Evolutionary conservation across 2,888 invertebrate genomes (phyloP), one percentile per base, ranked within the genome.

Genomic region (Uloborus plumipes): DNA sequence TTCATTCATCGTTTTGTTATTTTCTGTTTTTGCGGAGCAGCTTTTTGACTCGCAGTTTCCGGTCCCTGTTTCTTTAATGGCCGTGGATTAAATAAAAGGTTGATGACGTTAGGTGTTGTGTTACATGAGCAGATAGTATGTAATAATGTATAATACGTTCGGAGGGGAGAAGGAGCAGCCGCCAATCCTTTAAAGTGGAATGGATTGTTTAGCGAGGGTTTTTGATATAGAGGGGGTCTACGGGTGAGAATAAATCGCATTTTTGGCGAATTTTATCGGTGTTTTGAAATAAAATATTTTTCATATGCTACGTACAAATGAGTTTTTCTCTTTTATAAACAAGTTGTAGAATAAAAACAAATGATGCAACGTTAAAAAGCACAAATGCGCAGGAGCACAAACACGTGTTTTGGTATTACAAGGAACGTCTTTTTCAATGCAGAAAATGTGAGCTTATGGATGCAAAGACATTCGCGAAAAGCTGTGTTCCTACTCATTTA

Each of bases 61-160:
- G 31, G 47, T 61, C 77, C 64, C 62, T 39, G 66, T 18, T 26
- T 39, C 67, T 79, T 79, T 79, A 79, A 79, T 79, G 79, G 79
- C 72, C 53, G 62, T 22, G 73, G 72, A 72, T 79, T 79, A 79
- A 79, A 79, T 79, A 79, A 79, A 73, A 79, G 79, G 79, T 73
- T 79, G 79, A 72, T 79, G 73, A 72, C 73, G 72, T 72, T 61
- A 61, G 67, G 79, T 79, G 79, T 79, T 61, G 51, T 16, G 73
- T 79, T 79, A 79, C 79, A 73, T 67, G 72, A 50, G 59, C 18
- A 61, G 20, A 71, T 66, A 67, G 59, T 20, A 58, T 39, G 66
- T 79, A 72, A 79, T 79, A 73, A 79, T 73, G 66, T 62, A 73
- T 79, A 73, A 73, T 72, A 64, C 39, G 39, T 39, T 39, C 39